These are phyloP conservation scores for Melanotus villosus DNA, from an alignment of 2,888 invertebrate genomes.

Conservation along the genomic window DNA sequence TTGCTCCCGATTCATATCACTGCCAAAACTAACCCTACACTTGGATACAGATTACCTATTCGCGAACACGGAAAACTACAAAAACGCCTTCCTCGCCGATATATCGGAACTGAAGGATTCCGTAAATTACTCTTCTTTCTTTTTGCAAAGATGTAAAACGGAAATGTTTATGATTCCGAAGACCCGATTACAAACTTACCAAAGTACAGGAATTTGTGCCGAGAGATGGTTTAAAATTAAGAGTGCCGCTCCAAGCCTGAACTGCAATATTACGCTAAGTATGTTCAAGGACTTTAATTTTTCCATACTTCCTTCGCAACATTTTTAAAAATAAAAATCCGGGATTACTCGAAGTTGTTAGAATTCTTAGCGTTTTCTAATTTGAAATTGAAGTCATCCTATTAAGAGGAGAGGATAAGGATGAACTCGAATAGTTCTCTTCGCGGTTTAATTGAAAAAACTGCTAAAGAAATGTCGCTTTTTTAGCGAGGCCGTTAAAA, in stretches of 20 bases:
- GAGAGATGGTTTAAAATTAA: too few relatives aligned
- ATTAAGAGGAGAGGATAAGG: slow-evolving; percentile 28
- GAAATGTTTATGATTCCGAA: not conserved
- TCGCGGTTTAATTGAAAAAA: slow-evolving; percentile 45
- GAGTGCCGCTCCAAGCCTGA: not conserved
- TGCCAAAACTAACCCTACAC: slow-evolving; percentile 32
- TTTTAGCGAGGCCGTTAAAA: slow-evolving; percentile 24
- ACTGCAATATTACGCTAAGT: slow-evolving; percentile 3
- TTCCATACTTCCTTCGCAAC: slow-evolving; percentile 23
- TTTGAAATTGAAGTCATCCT: slow-evolving; percentile 30
- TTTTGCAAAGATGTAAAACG: too few relatives aligned
- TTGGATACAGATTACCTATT: slow-evolving; percentile 23
- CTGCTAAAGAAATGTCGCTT: slow-evolving; percentile 39
- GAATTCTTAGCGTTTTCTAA: slow-evolving; percentile 22
- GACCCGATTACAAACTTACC: not conserved
- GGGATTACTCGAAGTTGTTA: slow-evolving; percentile 15
- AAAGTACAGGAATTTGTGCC: not conserved
- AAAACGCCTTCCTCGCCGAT: not conserved
- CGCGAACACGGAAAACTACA: slow-evolving; percentile 3
- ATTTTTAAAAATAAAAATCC: slow-evolving; percentile 3
- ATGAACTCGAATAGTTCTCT: slow-evolving; percentile 39
- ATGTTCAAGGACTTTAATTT: slow-evolving; percentile 3
- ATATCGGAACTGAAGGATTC: too few relatives aligned
- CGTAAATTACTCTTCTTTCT: too few relatives aligned
- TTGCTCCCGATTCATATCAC: slow-evolving; percentile 51